Percentiles rank a stretch among this genome's conserved stretches.
phyloP scores from a whole-genome alignment of 2,113 vertebrate genomes.

The Erpornis zantholeuca region DNA sequence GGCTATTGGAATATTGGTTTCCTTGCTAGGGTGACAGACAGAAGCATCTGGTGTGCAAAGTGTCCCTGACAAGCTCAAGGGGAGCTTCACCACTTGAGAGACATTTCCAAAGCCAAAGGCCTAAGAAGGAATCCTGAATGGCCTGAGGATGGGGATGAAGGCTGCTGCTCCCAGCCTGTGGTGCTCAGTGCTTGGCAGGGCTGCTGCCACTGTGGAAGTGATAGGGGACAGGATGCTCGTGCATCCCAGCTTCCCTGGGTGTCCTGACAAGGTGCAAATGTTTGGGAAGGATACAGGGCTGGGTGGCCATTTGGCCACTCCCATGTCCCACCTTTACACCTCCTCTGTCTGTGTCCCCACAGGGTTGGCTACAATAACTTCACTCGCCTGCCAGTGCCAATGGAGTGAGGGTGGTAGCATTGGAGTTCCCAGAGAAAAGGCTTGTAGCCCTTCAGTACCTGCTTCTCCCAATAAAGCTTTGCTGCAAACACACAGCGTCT shows the following conservation, averaged over 20 bases:
- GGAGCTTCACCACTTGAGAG: not conserved
- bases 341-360: not conserved
- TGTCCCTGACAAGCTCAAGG: too few relatives aligned
- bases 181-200: not conserved
- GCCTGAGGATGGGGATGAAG: not conserved
- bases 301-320: fast-evolving
- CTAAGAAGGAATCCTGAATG: not conserved
- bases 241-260: not conserved
- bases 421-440: not conserved
- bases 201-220: not conserved
- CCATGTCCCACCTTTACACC: too few relatives aligned
- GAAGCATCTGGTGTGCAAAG: not conserved
- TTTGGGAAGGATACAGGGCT: not conserved
- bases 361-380: not conserved
- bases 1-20: not conserved
- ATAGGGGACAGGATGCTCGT: not conserved
- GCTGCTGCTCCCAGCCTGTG: not conserved
- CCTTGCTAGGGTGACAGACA: too few relatives aligned
- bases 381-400: fast-evolving
- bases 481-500: not conserved
- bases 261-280: not conserved
- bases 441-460: not conserved
- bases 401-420: not conserved
- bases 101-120: not conserved
- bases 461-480: not conserved